Percentiles rank a stretch among this genome's conserved stretches.
These are phyloP conservation scores for Galeruca laticollis DNA, from an alignment of 2,888 invertebrate species.

Conservation along the genomic window DNA sequence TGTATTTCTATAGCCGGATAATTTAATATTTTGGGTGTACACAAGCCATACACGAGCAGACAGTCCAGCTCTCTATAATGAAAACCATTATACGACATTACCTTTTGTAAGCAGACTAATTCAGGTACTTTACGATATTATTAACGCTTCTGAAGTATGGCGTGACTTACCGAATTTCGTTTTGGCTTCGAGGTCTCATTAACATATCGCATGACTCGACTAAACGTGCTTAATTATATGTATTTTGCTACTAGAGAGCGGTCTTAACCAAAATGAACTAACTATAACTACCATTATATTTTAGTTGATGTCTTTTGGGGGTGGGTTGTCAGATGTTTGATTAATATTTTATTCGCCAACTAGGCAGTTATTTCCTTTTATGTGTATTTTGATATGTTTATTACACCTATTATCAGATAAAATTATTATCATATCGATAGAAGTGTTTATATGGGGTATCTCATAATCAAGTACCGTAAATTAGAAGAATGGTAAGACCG, in stretches of 20 bases:
- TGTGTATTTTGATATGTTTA: slow-evolving; percentile 8
- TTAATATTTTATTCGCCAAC: slow-evolving; percentile 26
- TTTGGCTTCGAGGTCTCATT: slow-evolving; percentile 59
- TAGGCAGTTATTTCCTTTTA: slow-evolving; percentile 2
- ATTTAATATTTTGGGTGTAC: not conserved
- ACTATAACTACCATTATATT: slow-evolving; percentile 41
- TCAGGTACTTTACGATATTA: slow-evolving; percentile 63
- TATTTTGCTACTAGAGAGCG: slow-evolving; percentile 42
- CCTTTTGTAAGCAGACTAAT: slow-evolving; percentile 63
- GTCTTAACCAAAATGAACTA: slow-evolving; percentile 41
- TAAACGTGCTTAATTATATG: slow-evolving; percentile 60
- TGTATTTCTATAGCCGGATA: not conserved
- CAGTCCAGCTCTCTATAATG: slow-evolving; percentile 62
- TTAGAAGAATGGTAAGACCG: too few relatives aligned
- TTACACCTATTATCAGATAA: not conserved
- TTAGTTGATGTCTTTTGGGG: slow-evolving; percentile 28
- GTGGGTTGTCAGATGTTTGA: slow-evolving; percentile 20
- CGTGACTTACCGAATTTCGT: slow-evolving; percentile 64
- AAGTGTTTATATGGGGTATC: not conserved
- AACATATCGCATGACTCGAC: slow-evolving; percentile 62
- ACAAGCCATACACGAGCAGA: slow-evolving; percentile 49
- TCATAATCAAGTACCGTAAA: too few relatives aligned
- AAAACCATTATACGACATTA: slow-evolving; percentile 62
- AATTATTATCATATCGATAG: not conserved
- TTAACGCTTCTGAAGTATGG: slow-evolving; percentile 61